Evolutionary conservation across 2,113 vertebrate species (phyloP), one percentile per base, ranked within the genome.

Genomic region (Engraulis encrasicolus): DNA sequence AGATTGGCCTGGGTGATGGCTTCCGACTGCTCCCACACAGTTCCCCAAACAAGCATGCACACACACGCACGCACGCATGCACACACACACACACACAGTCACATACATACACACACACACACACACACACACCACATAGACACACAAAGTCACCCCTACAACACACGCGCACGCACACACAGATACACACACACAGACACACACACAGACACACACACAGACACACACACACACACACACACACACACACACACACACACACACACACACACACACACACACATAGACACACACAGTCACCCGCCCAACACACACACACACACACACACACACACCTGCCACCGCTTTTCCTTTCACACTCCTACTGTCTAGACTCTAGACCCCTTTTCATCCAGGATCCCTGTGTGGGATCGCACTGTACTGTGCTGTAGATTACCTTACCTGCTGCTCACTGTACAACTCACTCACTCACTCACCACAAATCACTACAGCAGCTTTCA

Each of bases 381-480:
- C 37, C 78, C 58, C 71, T n/a, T n/a, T n/a, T n/a, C 81, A 49
- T 48, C 58, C 50, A 45, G 74, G 78, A 48, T 80, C 78, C 83
- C 58, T 71, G 27, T 71, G 27, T 84, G 50, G 81, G 20, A 78
- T 79, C 58, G 74, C 45, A n/a, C n/a, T n/a, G n/a, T n/a, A n/a
- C n/a, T n/a, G n/a, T n/a, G n/a, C n/a, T n/a, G n/a, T n/a, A 78
- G 86, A 66, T 61, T 31, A 80, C 58, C 78, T 74, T 34, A 74
- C 66, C 66, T 74, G 66, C 66, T 15, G 66, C 66, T 15, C 34
- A 27, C 66, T 2, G n/a, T n/a, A 27, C 23, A 12, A n/a, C 58
- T 27, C 7, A 74, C 66, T 12, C 52, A 54, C 9, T 15, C 18
- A 17, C 40, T 19, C 49, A 6, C 50, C 78, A 71, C 54, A 84